Evolutionary conservation across 2,113 vertebrate species (phyloP).

Genomic region (Psittacula cyanocephala): DNA sequence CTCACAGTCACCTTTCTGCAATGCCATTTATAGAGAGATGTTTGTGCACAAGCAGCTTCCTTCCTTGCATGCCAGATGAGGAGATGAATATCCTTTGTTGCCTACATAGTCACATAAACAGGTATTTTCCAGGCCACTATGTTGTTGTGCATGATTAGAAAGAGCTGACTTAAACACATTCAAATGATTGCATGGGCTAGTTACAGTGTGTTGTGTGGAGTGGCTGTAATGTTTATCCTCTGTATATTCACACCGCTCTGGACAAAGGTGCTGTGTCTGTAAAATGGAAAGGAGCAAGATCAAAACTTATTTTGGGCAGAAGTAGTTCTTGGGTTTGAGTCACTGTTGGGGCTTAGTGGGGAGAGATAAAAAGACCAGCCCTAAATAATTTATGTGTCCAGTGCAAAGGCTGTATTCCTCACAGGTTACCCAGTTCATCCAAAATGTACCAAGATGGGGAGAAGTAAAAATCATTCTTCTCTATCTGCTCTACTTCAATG

Average conservation of each 20-base stretch:
- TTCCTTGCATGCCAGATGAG: background rate
- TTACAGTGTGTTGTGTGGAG: background rate
- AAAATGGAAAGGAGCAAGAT: background rate
- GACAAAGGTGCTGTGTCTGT: background rate
- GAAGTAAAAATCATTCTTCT: background rate
- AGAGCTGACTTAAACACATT: background rate
- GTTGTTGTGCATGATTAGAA: background rate
- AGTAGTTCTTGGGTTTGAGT: background rate
- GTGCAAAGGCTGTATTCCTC: background rate
- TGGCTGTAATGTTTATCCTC: background rate
- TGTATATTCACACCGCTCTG: background rate
- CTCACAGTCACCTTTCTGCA: slow-evolving; percentile 27
- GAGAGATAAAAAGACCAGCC: background rate
- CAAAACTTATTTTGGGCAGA: background rate
- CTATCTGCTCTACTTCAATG: background rate
- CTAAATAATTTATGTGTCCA: background rate
- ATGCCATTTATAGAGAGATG: background rate
- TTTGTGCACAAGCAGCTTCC: background rate
- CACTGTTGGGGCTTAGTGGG: background rate
- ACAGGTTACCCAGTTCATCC: background rate
- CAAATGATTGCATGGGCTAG: background rate
- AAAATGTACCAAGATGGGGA: background rate
- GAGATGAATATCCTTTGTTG: background rate
- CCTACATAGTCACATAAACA: background rate
- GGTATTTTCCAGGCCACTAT: background rate